Evolutionary conservation across 2,113 vertebrate species (phyloP).

Genomic region (Melanerpes aurifrons): DNA sequence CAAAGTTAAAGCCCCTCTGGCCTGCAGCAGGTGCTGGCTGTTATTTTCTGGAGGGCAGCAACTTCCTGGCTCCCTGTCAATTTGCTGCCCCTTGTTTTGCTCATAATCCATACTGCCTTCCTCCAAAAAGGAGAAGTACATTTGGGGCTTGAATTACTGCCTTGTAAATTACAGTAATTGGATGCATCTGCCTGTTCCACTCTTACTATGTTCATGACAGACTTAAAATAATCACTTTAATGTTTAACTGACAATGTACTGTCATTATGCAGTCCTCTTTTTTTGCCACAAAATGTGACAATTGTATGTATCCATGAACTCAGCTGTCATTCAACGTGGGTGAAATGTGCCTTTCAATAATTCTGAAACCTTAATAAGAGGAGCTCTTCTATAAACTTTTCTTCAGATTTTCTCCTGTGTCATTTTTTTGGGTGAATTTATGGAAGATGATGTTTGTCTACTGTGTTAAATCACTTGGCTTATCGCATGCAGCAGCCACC

Average conservation of each 20-base stretch:
- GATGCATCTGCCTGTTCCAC: constrained; percentile 4
- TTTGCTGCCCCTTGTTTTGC: not conserved
- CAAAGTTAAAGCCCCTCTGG: not conserved
- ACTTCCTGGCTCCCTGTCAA: constrained; percentile 6
- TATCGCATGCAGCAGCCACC: not conserved
- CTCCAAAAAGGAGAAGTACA: constrained; percentile 4
- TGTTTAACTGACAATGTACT: not conserved
- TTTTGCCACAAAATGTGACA: not conserved
- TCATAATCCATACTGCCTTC: not conserved
- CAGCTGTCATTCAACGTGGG: not conserved
- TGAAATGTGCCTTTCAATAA: constrained; percentile 61
- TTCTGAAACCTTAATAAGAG: constrained; percentile 23
- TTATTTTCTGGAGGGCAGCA: not conserved
- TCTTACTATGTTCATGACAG: constrained; percentile 17
- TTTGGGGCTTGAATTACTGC: constrained; percentile 44
- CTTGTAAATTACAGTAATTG: constrained; percentile 58
- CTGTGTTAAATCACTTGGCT: not conserved
- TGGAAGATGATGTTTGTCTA: not conserved
- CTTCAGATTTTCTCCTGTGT: constrained; percentile 5
- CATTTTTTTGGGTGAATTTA: not conserved
- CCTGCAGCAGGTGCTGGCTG: not conserved
- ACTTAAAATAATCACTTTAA: constrained; percentile 46
- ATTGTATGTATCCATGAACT: not conserved
- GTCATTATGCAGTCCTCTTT: not conserved
- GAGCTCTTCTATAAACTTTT: constrained; percentile 65